A percentile compares a stretch with the other conserved stretches of the same genome.
phyloP scores from a whole-genome alignment of 2,797 vertebrate genomes.

The Gadopsis bispinosus region DNA sequence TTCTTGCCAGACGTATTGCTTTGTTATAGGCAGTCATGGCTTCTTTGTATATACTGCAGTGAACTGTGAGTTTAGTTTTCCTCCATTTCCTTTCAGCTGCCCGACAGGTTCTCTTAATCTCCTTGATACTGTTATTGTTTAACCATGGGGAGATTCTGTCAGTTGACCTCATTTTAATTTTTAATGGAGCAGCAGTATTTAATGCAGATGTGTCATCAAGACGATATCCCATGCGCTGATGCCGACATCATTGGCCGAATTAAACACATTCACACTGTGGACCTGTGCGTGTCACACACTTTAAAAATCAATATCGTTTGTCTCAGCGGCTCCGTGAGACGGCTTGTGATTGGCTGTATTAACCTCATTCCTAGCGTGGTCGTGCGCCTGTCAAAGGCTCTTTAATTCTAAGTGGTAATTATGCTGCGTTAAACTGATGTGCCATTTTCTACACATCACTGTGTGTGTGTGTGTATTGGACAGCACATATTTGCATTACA shows the following conservation, averaged over 20 bases:
- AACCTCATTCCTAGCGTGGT: constrained; percentile 26
- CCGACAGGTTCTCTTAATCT: no score
- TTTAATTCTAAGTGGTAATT: constrained; percentile 47
- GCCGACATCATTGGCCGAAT: constrained; percentile 31
- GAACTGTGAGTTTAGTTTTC: no score
- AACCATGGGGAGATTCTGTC: no score
- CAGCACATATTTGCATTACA: constrained; percentile 14
- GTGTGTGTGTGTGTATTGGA: not conserved
- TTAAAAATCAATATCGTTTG: constrained; percentile 39
- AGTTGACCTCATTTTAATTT: no score
- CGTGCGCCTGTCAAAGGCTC: constrained; percentile 37
- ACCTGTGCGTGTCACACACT: constrained; percentile 20
- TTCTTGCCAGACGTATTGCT: no score
- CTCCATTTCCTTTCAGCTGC: no score
- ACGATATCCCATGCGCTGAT: constrained; percentile 40
- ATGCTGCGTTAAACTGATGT: constrained; percentile 38
- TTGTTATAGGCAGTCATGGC: no score
- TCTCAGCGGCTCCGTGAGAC: constrained; percentile 20
- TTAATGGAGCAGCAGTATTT: no score
- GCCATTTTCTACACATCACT: constrained; percentile 28
- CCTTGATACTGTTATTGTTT: no score
- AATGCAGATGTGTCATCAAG: constrained; percentile 31
- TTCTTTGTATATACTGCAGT: no score
- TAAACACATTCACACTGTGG: constrained; percentile 18
- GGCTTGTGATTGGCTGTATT: constrained; percentile 43